phyloP scores from a whole-genome alignment of 2,888 invertebrate genomes.

The Stenolophus ochropezus region DNA sequence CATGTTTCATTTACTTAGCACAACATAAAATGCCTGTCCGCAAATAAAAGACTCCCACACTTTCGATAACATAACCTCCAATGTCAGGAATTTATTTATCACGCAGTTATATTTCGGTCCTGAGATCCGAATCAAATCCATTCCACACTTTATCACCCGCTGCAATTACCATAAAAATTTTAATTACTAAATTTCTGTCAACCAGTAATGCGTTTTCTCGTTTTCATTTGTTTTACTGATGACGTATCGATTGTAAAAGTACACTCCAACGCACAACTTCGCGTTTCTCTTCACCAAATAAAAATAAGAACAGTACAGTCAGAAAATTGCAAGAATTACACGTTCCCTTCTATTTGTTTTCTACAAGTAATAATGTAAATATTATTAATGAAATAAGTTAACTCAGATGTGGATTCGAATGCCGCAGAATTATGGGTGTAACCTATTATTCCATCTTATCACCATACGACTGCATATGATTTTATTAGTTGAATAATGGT shows the following conservation, averaged over 20 bases:
- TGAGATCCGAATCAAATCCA: conserved; percentile 18
- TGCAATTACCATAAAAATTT: conserved; percentile 45
- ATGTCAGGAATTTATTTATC: neutral
- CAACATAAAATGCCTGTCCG: neutral
- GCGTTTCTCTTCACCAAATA: neutral
- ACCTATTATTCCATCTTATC: too few species aligned
- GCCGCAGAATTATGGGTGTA: too few species aligned
- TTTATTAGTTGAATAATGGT: too few species aligned
- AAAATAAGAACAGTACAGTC: too few species aligned
- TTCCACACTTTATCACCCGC: conserved; percentile 10
- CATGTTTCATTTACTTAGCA: neutral
- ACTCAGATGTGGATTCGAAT: too few species aligned
- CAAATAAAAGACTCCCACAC: neutral
- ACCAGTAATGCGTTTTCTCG: conserved; percentile 26
- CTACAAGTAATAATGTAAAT: too few species aligned
- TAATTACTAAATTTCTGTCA: conserved; percentile 37
- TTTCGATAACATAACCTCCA: neutral
- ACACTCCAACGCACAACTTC: neutral
- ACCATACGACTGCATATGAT: too few species aligned
- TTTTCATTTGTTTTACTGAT: conserved; percentile 31
- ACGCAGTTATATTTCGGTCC: neutral
- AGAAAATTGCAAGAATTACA: too few species aligned
- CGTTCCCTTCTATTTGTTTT: neutral
- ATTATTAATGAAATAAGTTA: too few species aligned
- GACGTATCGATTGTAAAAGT: conserved; percentile 24